phyloP scores from a whole-genome alignment of 1,140 invertebrate species.

The Acromyrmex heyeri region DNA sequence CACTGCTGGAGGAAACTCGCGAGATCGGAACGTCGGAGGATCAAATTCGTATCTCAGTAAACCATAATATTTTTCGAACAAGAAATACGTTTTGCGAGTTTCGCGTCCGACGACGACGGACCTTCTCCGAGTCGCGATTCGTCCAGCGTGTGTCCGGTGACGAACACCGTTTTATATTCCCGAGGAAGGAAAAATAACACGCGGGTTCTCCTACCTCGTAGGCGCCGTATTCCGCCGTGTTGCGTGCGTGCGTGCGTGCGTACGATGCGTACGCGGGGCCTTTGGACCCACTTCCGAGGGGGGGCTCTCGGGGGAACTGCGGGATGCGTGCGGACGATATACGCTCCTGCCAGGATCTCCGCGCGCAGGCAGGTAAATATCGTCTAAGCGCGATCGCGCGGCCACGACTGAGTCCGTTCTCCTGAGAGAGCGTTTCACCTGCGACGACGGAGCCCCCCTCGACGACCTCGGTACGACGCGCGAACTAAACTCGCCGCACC shows the following conservation, averaged over 20 bases:
- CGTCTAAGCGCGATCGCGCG: constrained; percentile 74
- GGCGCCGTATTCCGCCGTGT: constrained; percentile 7
- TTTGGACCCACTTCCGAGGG: constrained; percentile 36
- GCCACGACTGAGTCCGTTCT: constrained; percentile 73
- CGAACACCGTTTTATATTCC: background rate
- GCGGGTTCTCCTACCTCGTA: constrained; percentile 66
- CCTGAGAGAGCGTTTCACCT: constrained; percentile 73
- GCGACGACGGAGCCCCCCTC: constrained; percentile 73
- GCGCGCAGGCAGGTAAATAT: constrained; percentile 68
- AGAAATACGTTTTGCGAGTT: background rate
- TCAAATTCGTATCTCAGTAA: background rate
- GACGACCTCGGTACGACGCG: constrained; percentile 51
- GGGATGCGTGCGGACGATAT: background rate
- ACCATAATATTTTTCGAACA: background rate
- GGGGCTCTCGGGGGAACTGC: background rate
- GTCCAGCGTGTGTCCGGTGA: constrained; percentile 44
- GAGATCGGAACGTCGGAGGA: background rate
- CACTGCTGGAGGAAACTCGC: constrained; percentile 35
- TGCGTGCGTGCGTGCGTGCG: constrained; percentile 27
- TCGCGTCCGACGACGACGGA: background rate
- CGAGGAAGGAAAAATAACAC: background rate
- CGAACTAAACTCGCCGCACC: constrained; percentile 51
- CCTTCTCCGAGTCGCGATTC: constrained; percentile 12
- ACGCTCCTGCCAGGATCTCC: constrained; percentile 59
- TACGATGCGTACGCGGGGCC: constrained; percentile 31